Conservation (phyloP, 2,888 invertebrate species). For the Poecilus cupreus region DNA sequence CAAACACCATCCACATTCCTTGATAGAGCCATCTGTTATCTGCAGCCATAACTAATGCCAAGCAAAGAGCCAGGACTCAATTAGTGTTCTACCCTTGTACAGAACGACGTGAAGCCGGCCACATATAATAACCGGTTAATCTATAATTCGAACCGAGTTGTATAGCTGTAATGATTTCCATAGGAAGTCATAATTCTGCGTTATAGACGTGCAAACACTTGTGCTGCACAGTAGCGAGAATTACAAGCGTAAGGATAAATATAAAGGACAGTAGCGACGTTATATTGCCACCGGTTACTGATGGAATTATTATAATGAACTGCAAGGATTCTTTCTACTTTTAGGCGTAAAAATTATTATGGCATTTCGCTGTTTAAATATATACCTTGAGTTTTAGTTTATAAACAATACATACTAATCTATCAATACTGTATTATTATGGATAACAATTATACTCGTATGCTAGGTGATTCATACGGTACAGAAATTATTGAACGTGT, state of each 20-base stretch:
- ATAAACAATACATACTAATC: too few relatives aligned
- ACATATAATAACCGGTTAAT: constrained; percentile 54
- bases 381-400: too few relatives aligned
- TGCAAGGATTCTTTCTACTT: not conserved
- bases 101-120: not conserved
- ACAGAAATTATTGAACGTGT: too few relatives aligned
- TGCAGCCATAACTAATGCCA: constrained; percentile 12
- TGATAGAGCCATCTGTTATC: constrained; percentile 28
- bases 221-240: not conserved
- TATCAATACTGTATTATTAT: too few relatives aligned
- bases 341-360: not conserved
- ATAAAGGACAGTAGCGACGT: constrained; percentile 21
- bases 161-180: constrained; percentile 46
- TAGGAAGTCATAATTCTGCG: constrained; percentile 52
- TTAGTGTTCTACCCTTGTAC: constrained; percentile 34
- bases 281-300: not conserved
- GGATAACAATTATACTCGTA: too few relatives aligned
- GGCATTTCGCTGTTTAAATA: not conserved
- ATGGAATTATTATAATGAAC: too few relatives aligned
- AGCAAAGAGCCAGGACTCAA: constrained; percentile 5
- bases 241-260: not conserved
- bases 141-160: constrained; percentile 47
- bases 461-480: too few relatives aligned
- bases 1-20: not conserved
- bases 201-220: constrained; percentile 22